Conservation (phyloP, 2,797 vertebrate species). For the Amniataba percoides region DNA sequence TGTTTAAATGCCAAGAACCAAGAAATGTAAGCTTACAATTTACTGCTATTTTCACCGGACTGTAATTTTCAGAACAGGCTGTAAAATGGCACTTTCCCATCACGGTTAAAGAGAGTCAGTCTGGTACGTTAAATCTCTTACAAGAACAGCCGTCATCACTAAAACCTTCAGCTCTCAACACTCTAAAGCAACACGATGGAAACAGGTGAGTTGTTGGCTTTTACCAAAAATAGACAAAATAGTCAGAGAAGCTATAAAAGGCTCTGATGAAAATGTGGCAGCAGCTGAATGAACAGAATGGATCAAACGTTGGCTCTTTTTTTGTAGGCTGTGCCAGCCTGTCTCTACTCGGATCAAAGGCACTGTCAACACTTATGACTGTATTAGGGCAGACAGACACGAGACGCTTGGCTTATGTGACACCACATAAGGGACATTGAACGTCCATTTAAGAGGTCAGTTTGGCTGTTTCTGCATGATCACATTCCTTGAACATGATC, state of each 20-base stretch:
- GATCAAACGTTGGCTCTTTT: not conserved
- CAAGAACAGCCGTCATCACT: not conserved
- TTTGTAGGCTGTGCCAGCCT: not conserved
- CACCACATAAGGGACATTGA: not conserved
- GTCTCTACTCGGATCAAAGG: not conserved
- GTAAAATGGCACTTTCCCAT: not conserved
- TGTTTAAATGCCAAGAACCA: not conserved
- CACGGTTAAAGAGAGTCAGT: not conserved
- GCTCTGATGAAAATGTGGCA: not conserved
- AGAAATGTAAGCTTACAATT: not conserved
- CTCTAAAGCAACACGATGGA: not conserved
- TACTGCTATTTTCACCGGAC: not conserved
- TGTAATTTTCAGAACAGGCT: not conserved
- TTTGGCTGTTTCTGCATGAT: not conserved
- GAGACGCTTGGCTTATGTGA: not conserved
- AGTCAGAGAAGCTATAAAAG: not conserved
- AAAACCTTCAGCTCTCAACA: not conserved
- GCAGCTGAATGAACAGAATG: conserved; percentile 3
- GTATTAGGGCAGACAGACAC: not conserved
- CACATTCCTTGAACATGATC: not conserved
- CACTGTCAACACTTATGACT: not conserved
- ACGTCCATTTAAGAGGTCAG: not conserved
- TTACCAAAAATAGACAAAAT: conserved; percentile 30
- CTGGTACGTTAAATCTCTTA: not conserved
- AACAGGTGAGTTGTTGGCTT: not conserved